Conservation (phyloP, 2,113 vertebrate genomes). For the Sisor rabdophorus region DNA sequence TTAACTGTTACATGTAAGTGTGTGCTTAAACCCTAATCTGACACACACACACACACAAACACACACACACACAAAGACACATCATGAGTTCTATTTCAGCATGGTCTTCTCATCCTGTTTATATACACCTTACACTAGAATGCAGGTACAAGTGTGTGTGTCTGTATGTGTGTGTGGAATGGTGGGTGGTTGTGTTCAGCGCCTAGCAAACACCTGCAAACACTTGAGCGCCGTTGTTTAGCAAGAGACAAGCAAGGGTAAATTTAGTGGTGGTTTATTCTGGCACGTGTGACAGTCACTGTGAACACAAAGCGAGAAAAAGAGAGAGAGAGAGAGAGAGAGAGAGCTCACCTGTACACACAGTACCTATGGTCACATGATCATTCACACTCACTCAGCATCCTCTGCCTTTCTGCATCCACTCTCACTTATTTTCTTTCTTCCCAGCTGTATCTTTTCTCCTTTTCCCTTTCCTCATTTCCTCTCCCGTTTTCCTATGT, state of each 20-base stretch:
- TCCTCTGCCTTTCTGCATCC: constrained; percentile 6
- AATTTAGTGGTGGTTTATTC: constrained; percentile 24
- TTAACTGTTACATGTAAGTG: too few relatives aligned
- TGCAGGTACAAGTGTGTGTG: neutral
- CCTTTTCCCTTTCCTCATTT: neutral
- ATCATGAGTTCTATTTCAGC: neutral
- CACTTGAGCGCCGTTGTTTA: constrained; percentile 30
- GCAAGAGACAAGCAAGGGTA: constrained; percentile 17
- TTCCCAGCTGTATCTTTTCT: constrained; percentile 10
- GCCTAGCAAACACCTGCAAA: constrained; percentile 41
- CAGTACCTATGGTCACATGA: neutral
- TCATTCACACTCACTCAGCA: neutral
- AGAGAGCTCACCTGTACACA: neutral
- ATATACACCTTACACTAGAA: too few relatives aligned
- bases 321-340: neutral
- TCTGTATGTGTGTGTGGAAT: neutral
- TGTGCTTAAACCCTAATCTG: neutral
- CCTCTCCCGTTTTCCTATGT: constrained; percentile 1
- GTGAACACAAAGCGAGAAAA: neutral
- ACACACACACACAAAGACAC: too few relatives aligned
- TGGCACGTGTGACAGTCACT: neutral
- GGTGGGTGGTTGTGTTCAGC: constrained; percentile 2
- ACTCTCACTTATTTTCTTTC: neutral
- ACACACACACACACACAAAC: neutral
- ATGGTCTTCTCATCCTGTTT: neutral